Evolutionary conservation across 2,888 invertebrate genomes (phyloP).

Genomic region (Blomia tropicalis): DNA sequence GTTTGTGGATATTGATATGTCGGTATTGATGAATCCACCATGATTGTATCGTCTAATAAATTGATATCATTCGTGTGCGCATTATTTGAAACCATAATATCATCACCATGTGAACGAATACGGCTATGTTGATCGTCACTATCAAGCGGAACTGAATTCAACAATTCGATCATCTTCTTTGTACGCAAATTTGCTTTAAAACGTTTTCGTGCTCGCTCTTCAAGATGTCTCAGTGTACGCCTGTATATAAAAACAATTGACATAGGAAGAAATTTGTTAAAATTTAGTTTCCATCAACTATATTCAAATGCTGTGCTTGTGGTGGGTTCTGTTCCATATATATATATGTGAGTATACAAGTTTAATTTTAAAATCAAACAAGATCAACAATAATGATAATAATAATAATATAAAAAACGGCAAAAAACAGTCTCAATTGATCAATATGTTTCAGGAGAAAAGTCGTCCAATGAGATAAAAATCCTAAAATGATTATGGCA

Average conservation of each 20-base stretch:
- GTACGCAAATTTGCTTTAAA: background rate
- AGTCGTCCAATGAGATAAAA: too few relatives aligned
- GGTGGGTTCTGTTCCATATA: too few relatives aligned
- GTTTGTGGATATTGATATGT: background rate
- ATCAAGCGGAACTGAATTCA: background rate
- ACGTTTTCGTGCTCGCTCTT: conserved; percentile 2
- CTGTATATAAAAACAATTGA: background rate
- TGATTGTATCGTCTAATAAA: background rate
- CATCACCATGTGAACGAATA: background rate
- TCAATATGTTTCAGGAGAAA: background rate
- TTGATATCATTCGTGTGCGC: background rate
- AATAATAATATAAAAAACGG: background rate
- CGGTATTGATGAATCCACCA: background rate
- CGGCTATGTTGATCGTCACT: background rate
- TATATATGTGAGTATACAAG: background rate
- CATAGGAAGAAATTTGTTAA: background rate
- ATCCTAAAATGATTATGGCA: too few relatives aligned
- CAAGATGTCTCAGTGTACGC: conserved; percentile 4
- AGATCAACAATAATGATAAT: background rate
- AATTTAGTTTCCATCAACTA: background rate
- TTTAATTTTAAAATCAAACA: background rate
- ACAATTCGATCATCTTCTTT: conserved; percentile 5
- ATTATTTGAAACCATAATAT: background rate
- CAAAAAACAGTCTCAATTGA: background rate
- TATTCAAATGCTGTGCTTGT: too few relatives aligned